phyloP scores from a whole-genome alignment of 2,113 vertebrate species.

The Thinocorus orbignyianus region DNA sequence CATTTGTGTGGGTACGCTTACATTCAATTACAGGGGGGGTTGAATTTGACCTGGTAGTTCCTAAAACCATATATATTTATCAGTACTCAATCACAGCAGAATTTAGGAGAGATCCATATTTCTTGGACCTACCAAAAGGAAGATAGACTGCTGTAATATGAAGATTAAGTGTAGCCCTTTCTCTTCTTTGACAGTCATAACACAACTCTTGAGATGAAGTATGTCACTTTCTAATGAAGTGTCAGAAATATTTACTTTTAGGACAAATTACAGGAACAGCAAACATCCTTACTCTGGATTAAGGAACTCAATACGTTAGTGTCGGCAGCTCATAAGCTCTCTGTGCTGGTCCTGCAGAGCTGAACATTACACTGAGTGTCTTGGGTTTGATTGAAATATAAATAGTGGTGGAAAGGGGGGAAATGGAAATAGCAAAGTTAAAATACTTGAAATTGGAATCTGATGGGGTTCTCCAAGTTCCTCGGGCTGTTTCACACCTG shows the following conservation, averaged over 20 bases:
- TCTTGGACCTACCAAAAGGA: constrained; percentile 3
- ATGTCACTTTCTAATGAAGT: constrained; percentile 54
- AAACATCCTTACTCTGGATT: not conserved
- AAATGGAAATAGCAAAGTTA: not conserved
- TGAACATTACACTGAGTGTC: rapidly evolving
- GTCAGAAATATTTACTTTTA: constrained; percentile 60
- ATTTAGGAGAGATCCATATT: constrained; percentile 32
- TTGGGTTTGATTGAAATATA: not conserved
- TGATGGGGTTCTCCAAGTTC: not conserved
- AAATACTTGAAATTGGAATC: not conserved
- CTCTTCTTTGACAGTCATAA: constrained; percentile 59
- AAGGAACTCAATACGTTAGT: not conserved
- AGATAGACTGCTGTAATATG: not conserved
- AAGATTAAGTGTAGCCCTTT: constrained; percentile 37
- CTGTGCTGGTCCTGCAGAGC: not conserved
- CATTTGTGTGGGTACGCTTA: not conserved
- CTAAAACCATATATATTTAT: constrained; percentile 21
- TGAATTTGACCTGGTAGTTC: not conserved
- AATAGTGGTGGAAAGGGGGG: not conserved
- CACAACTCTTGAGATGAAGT: constrained; percentile 2
- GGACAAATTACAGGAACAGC: constrained; percentile 21
- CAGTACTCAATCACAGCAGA: not conserved
- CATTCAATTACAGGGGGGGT: not conserved
- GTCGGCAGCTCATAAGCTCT: constrained; percentile 3
- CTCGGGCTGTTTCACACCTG: not conserved